Evolutionary conservation across 2,113 vertebrate species (phyloP).

Genomic region (Rhinoptilus africanus): DNA sequence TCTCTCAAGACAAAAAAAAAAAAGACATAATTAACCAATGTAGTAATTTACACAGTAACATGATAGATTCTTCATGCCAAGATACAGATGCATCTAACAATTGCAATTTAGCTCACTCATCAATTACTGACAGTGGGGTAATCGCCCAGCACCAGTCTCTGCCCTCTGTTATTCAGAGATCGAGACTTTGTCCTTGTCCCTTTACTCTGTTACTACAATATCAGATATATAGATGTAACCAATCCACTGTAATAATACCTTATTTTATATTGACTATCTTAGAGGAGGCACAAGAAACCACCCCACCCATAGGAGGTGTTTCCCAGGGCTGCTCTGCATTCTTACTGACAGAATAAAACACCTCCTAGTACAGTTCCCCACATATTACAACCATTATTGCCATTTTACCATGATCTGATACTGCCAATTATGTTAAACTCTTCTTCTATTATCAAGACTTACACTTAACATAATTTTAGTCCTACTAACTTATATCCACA

Average conservation of each 20-base stretch:
- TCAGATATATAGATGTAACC: neutral
- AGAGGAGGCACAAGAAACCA: neutral
- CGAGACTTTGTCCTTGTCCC: neutral
- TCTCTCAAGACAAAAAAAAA: neutral
- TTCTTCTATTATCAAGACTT: neutral
- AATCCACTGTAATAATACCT: neutral
- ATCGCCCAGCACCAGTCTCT: neutral
- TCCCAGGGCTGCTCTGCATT: neutral
- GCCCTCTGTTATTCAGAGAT: neutral
- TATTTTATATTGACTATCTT: neutral
- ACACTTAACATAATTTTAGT: neutral
- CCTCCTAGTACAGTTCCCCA: neutral
- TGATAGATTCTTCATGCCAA: neutral
- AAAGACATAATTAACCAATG: neutral
- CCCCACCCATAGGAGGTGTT: neutral
- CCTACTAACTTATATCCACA: neutral
- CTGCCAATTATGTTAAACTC: neutral
- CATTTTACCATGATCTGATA: neutral
- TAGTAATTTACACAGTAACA: neutral
- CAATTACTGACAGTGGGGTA: slow-evolving; percentile 28
- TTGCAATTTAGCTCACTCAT: neutral
- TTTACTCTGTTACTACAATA: neutral
- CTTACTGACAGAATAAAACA: neutral
- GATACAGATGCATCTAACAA: neutral
- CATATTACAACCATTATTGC: neutral